A percentile compares a stretch with the other conserved stretches of the same genome.
phyloP scores from a whole-genome alignment of 2,113 vertebrate genomes.

The Zingel zingel region DNA sequence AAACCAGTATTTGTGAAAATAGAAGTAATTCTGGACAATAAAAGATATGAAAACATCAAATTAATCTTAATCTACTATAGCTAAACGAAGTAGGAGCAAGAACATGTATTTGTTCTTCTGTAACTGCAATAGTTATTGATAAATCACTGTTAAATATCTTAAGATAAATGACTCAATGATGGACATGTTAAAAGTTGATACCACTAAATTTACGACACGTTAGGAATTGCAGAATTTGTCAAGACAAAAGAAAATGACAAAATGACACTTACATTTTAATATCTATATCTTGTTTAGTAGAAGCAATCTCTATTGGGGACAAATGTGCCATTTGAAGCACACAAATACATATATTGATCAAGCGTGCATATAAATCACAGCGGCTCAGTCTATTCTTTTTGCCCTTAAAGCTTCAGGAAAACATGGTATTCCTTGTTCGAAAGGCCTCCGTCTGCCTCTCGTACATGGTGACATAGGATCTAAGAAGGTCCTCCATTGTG shows the following conservation, averaged over 20 bases:
- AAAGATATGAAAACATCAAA: background rate
- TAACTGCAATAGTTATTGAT: background rate
- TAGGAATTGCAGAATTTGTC: background rate
- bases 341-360: background rate
- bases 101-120: background rate
- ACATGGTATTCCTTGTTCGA: constrained; percentile 69
- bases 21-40: background rate
- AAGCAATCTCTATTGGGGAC: background rate
- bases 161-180: background rate
- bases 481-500: constrained; percentile 93
- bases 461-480: constrained; percentile 89
- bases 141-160: background rate
- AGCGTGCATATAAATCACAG: background rate
- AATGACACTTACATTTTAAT: constrained; percentile 15
- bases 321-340: constrained; percentile 3
- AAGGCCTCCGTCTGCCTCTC: constrained; percentile 70
- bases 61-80: background rate
- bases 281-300: background rate
- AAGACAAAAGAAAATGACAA: constrained; percentile 6
- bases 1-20: background rate
- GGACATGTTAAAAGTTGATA: background rate
- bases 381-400: background rate
- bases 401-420: constrained; percentile 43
- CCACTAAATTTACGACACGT: background rate
- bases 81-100: background rate